phyloP scores from a whole-genome alignment of 2,797 vertebrate genomes.

The Accipiter superciliosus region DNA sequence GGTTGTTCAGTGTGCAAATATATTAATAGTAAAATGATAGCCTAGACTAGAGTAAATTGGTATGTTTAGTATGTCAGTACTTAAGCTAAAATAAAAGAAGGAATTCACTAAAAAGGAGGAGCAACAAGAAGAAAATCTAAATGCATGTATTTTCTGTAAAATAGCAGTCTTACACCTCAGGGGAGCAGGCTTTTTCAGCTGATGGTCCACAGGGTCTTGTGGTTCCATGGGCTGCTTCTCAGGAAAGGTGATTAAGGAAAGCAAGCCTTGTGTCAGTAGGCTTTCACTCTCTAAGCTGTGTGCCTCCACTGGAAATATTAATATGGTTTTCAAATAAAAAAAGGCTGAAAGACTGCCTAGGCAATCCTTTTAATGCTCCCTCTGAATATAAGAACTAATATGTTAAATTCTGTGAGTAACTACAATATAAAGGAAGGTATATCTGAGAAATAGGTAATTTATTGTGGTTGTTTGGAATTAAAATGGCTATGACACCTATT shows the following conservation, averaged over 20 bases:
- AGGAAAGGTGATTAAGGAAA: not conserved
- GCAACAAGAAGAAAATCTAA: not conserved
- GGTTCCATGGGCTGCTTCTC: not conserved
- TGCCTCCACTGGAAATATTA: not conserved
- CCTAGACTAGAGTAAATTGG: not conserved
- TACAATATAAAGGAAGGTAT: not conserved
- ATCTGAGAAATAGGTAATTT: not conserved
- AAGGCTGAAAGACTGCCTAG: not conserved
- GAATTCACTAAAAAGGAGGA: not conserved
- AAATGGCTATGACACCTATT: not conserved
- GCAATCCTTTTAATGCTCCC: not conserved
- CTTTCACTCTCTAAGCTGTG: not conserved
- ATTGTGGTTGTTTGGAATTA: not conserved
- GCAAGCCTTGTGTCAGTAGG: not conserved
- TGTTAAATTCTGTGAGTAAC: not conserved
- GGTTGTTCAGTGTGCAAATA: not conserved
- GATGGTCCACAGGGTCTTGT: fast-evolving
- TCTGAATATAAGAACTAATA: not conserved
- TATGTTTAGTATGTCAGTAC: not conserved
- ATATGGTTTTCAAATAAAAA: not conserved
- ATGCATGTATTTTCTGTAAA: not conserved
- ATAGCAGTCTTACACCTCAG: not conserved
- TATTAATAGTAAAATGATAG: not conserved
- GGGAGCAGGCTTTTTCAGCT: not conserved
- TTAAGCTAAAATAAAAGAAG: not conserved